phyloP scores from a whole-genome alignment of 1,140 invertebrate genomes.

The Apis cerana region DNA sequence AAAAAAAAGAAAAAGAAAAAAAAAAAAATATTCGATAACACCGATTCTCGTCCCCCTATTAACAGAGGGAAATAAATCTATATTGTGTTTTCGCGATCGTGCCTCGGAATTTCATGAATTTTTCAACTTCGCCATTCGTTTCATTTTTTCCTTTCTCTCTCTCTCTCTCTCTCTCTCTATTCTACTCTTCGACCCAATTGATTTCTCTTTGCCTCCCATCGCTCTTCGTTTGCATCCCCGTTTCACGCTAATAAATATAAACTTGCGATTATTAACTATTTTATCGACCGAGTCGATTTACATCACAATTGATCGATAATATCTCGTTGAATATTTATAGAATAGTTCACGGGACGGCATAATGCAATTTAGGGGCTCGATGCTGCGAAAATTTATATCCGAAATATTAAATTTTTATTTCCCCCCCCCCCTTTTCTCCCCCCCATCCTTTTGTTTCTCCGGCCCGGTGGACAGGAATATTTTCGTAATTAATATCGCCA shows the following conservation, averaged over 20 bases:
- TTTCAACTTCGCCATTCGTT: constrained; percentile 27
- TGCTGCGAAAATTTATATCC: neutral
- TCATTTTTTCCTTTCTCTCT: constrained; percentile 21
- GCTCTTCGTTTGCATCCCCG: neutral
- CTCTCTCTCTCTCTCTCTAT: neutral
- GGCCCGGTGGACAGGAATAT: neutral
- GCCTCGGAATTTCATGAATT: constrained; percentile 35
- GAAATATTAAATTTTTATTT: too few relatives aligned
- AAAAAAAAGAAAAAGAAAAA: too few relatives aligned
- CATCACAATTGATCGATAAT: neutral
- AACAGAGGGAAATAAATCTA: constrained; percentile 34
- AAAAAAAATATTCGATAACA: constrained; percentile 32
- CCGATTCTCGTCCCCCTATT: constrained; percentile 25
- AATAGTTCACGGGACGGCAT: neutral
- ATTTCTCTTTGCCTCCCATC: neutral
- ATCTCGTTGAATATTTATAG: neutral
- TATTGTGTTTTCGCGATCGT: constrained; percentile 21
- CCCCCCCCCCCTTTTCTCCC: neutral
- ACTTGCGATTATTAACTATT: neutral
- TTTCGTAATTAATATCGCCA: constrained; percentile 35
- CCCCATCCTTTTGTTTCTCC: constrained; percentile 23
- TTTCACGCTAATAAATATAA: neutral
- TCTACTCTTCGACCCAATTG: neutral
- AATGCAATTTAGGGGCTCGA: neutral
- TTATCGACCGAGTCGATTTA: neutral